Conservation (phyloP, 2,113 vertebrate genomes). For the Syngnathus typhle region DNA sequence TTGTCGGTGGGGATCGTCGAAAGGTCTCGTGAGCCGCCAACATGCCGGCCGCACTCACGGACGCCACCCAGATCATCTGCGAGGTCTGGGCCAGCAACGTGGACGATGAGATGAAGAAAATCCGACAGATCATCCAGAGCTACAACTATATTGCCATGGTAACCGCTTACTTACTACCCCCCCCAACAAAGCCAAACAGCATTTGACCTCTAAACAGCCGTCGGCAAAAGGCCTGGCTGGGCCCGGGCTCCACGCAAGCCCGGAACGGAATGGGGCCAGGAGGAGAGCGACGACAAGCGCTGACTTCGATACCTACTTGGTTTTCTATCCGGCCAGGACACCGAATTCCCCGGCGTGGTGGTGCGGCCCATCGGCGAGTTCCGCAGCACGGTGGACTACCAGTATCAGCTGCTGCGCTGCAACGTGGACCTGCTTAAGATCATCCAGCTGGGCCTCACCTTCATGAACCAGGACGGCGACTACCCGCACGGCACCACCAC, state of each 20-base stretch:
- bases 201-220: too few relatives aligned
- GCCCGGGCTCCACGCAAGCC: too few relatives aligned
- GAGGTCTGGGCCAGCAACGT: conserved; percentile 98
- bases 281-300: too few relatives aligned
- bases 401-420: conserved; percentile 93
- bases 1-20: conserved; percentile 29
- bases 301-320: too few relatives aligned
- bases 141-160: conserved; percentile 99
- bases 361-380: conserved; percentile 96
- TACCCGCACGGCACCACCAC: conserved; percentile 91
- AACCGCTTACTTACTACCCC: neutral
- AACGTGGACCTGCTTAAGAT: conserved; percentile 98
- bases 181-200: too few relatives aligned
- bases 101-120: conserved; percentile 97
- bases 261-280: too few relatives aligned
- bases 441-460: conserved; percentile 94
- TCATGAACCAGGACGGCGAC: conserved; percentile 94
- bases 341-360: conserved; percentile 95
- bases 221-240: too few relatives aligned
- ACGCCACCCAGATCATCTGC: conserved; percentile 97
- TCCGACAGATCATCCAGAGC: conserved; percentile 90
- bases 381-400: conserved; percentile 94
- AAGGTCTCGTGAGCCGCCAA: conserved; percentile 57
- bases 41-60: conserved; percentile 95
- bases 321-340: conserved; percentile 74